Evolutionary conservation across 2,113 vertebrate genomes (phyloP).

Genomic region (Zeus faber): DNA sequence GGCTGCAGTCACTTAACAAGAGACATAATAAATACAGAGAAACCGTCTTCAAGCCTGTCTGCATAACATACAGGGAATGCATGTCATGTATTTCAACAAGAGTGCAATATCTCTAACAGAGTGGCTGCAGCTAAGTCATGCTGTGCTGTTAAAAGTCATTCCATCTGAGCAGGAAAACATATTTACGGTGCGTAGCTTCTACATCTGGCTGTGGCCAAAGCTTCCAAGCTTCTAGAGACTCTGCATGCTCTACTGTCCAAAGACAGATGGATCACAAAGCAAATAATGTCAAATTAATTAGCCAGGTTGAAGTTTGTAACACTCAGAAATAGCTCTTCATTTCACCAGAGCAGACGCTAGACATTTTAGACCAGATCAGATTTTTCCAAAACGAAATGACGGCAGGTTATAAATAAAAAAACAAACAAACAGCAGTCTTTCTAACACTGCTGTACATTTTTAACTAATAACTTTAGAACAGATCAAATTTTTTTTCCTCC

Average conservation of each 20-base stretch:
- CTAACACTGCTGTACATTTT: neutral
- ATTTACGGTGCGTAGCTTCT: constrained; percentile 43
- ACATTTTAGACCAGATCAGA: too few species aligned
- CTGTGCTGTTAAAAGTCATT: constrained; percentile 66
- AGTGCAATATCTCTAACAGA: constrained; percentile 37
- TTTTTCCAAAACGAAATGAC: constrained; percentile 31
- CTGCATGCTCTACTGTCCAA: constrained; percentile 31
- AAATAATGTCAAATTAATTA: constrained; percentile 49
- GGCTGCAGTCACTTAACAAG: constrained; percentile 11
- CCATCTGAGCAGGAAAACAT: constrained; percentile 46
- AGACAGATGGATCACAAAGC: constrained; percentile 63
- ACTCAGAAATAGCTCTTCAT: constrained; percentile 63
- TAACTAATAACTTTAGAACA: neutral
- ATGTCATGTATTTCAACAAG: constrained; percentile 15
- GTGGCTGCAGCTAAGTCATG: constrained; percentile 61
- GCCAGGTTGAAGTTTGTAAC: constrained; percentile 63
- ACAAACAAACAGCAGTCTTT: constrained; percentile 23
- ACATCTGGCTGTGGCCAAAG: constrained; percentile 54
- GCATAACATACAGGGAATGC: constrained; percentile 10
- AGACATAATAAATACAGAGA: neutral
- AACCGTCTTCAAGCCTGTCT: neutral
- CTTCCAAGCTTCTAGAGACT: constrained; percentile 45
- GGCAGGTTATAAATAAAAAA: constrained; percentile 19
- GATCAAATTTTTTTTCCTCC: neutral
- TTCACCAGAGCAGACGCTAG: too few species aligned